A percentile compares a stretch with the other conserved stretches of the same genome.
These are phyloP conservation scores for Agelas oroides DNA, from an alignment of 37 sponge, comb jelly and placozoan genomes.

Conservation along the genomic window DNA sequence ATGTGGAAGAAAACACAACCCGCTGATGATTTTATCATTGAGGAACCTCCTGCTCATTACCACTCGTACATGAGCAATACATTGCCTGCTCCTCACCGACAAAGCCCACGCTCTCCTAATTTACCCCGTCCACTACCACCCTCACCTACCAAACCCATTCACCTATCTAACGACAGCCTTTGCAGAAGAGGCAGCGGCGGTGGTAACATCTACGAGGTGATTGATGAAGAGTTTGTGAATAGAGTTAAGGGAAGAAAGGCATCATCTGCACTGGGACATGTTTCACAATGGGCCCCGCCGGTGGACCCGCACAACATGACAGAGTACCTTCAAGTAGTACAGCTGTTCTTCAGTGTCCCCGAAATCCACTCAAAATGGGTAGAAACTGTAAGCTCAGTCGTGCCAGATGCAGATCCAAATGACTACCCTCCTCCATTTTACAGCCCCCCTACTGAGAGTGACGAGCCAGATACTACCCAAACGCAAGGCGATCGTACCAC, in stretches of 20 bases:
- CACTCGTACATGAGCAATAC: no score
- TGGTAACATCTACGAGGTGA: conserved; percentile 66
- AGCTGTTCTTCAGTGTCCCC: conserved; percentile 39
- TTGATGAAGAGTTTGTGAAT: conserved; percentile 47
- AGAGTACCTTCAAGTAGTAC: conserved; percentile 17
- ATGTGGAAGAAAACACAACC: background rate
- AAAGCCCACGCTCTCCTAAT: background rate
- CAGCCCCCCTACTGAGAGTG: background rate
- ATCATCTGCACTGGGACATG: background rate
- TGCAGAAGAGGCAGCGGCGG: conserved; percentile 2
- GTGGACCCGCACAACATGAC: conserved; percentile 11
- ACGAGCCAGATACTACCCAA: no score
- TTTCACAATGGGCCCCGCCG: background rate
- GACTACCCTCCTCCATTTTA: conserved; percentile 37
- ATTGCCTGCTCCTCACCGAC: background rate
- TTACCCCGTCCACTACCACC: conserved; percentile 59
- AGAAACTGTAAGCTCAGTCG: conserved; percentile 16
- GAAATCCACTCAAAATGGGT: conserved; percentile 35
- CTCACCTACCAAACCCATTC: conserved; percentile 31
- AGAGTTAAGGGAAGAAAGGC: background rate
- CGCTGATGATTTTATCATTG: background rate
- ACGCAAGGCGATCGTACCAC: no score
- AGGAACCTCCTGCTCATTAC: background rate
- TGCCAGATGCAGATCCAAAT: conserved; percentile 36
- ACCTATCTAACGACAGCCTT: background rate